Evolutionary conservation across 2,113 vertebrate species (phyloP), one percentile per base, ranked within the genome.

Genomic region (Cardinalis cardinalis): DNA sequence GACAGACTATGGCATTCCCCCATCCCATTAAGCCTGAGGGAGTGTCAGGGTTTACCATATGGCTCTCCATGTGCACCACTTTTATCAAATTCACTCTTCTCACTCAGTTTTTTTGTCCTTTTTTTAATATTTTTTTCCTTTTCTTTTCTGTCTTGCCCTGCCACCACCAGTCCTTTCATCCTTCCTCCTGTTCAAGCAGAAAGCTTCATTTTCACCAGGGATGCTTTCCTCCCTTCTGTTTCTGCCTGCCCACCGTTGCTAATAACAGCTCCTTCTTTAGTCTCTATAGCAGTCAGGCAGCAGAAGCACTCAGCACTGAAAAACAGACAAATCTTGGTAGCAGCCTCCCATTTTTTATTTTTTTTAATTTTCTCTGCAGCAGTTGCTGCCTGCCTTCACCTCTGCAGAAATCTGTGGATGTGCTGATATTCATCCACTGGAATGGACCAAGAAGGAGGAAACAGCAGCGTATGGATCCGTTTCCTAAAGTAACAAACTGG

Each of bases 201-300:
- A 93, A 82, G 73, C 65, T 90, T 92, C 18, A 17, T 87, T 94
- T 84, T 71, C 71, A 49, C 52, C 59, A 12, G 61, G 48, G 48
- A 55, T 66, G 52, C 52, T 92, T 86, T 94, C 74, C 82, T 91
- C 38, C 64, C 63, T 90, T 91, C 73, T 92, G 63, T 53, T 93
- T 79, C 71, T 89, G 51, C 78, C 78, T 93, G 78, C 87, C 82
- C 90, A 94, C 81, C 71, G 84, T 82, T 93, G 75, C 72, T 96
- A 95, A 95, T 93, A 95, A 75, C 92, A 91, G 61, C 81, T 95
- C 75, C 86, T 90, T 51, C 91, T 92, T 51, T 58, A 88, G 86
- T 94, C 94, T 95, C 89, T 94, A 29, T 79, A 95, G 91, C 72
- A 94, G 95, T 96, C 91, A 94, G 68, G 69, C 78, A 94, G 77